Percentiles rank a stretch among this genome's conserved stretches.
phyloP scores from a whole-genome alignment of 1,140 invertebrate genomes.

The Probaryconus sp. region DNA sequence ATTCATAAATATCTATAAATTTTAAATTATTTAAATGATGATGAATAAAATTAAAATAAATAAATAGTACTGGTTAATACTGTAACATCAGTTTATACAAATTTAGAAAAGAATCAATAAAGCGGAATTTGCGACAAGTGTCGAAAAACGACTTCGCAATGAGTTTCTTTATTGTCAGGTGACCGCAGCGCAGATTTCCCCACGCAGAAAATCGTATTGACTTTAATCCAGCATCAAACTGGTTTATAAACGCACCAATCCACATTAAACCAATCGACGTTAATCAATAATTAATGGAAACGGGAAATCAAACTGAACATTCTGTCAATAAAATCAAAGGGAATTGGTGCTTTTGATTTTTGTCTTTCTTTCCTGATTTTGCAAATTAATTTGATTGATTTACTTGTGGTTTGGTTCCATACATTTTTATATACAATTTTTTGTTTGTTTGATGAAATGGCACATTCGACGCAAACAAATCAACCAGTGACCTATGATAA shows the following conservation, averaged over 20 bases:
- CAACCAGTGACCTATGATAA: constrained; percentile 37
- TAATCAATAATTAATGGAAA: too few relatives aligned
- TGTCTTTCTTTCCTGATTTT: background rate
- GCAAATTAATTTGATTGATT: constrained; percentile 38
- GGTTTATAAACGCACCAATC: constrained; percentile 50
- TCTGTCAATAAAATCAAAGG: too few relatives aligned
- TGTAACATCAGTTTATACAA: constrained; percentile 28
- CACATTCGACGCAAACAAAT: constrained; percentile 59
- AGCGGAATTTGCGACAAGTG: constrained; percentile 8
- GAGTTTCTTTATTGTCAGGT: constrained; percentile 58
- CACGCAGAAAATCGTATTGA: constrained; percentile 58
- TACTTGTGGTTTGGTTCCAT: constrained; percentile 49
- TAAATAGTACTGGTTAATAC: too few relatives aligned
- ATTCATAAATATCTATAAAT: too few relatives aligned
- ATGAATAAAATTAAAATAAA: too few relatives aligned
- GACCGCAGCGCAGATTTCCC: constrained; percentile 58
- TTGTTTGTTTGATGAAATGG: constrained; percentile 57
- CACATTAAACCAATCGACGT: constrained; percentile 48
- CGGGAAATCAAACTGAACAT: too few relatives aligned
- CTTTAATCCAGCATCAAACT: constrained; percentile 51
- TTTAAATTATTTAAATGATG: too few relatives aligned
- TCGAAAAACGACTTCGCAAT: constrained; percentile 29
- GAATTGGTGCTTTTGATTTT: too few relatives aligned
- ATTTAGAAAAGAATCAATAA: constrained; percentile 12
- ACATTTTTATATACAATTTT: constrained; percentile 48